A percentile compares a stretch with the other conserved stretches of the same genome.
Conservation (phyloP, 1,140 invertebrate genomes). For the Drosophila busckii region DNA sequence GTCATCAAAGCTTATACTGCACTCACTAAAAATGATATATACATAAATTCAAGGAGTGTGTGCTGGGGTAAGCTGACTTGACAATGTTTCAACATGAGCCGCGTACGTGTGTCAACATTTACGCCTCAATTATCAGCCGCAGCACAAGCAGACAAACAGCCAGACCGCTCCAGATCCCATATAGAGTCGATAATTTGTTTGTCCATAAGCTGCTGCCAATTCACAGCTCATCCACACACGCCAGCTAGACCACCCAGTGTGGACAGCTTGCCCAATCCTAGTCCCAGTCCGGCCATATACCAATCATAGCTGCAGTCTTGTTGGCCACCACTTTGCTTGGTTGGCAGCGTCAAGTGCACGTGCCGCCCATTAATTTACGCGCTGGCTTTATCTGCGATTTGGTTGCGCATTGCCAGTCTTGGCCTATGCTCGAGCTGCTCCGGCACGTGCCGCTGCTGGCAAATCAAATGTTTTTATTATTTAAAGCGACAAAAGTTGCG, state of each 20-base stretch:
- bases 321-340: too few relatives aligned
- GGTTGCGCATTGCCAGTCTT: constrained; percentile 48
- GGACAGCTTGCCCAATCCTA: constrained; percentile 6
- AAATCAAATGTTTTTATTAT: constrained; percentile 77
- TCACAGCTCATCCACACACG: constrained; percentile 35
- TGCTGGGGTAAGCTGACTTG: too few relatives aligned
- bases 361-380: constrained; percentile 73
- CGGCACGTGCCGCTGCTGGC: constrained; percentile 68
- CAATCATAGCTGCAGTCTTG: background rate
- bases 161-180: constrained; percentile 22
- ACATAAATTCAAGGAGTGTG: too few relatives aligned
- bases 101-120: constrained; percentile 65
- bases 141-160: constrained; percentile 24
- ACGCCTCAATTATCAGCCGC: constrained; percentile 66
- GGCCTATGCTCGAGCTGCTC: constrained; percentile 1
- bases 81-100: constrained; percentile 35
- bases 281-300: too few relatives aligned
- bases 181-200: constrained; percentile 60
- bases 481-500: constrained; percentile 67
- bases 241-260: constrained; percentile 5
- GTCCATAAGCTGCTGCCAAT: constrained; percentile 47
- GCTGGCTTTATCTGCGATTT: constrained; percentile 65
- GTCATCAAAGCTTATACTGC: constrained; percentile 16
- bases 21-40: background rate
- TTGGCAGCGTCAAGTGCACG: constrained; percentile 43